These are phyloP conservation scores for Blastobasis adustella DNA, from an alignment of 2,888 invertebrate species.

Conservation along the genomic window DNA sequence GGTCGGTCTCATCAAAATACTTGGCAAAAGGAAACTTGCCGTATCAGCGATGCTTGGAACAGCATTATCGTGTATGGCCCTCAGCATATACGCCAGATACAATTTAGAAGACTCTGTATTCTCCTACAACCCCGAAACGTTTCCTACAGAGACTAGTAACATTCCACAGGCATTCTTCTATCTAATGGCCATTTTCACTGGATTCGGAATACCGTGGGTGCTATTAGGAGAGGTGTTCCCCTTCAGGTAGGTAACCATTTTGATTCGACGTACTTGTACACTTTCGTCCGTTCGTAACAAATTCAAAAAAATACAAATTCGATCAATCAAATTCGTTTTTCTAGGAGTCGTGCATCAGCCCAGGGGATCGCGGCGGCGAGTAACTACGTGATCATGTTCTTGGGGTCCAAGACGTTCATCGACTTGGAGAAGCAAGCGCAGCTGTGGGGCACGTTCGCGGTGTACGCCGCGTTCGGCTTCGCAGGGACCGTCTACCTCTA, in stretches of 20 bases:
- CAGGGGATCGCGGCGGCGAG: constrained; percentile 71
- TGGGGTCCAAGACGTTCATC: constrained; percentile 70
- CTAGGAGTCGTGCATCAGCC: constrained; percentile 68
- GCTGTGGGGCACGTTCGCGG: constrained; percentile 65
- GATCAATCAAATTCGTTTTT: constrained; percentile 9
- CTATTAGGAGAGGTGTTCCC: constrained; percentile 75
- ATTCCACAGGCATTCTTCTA: constrained; percentile 56
- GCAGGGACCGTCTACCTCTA: constrained; percentile 66
- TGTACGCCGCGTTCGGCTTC: constrained; percentile 60
- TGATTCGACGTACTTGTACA: not conserved
- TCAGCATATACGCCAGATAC: constrained; percentile 57
- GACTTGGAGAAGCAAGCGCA: constrained; percentile 54
- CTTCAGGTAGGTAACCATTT: constrained; percentile 52
- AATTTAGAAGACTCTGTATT: constrained; percentile 46
- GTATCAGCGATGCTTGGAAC: constrained; percentile 54
- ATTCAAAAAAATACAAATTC: not conserved
- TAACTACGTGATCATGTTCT: constrained; percentile 67
- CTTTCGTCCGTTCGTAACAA: not conserved
- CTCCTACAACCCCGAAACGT: constrained; percentile 55
- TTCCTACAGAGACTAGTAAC: constrained; percentile 48
- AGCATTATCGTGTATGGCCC: constrained; percentile 45
- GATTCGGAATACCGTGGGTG: constrained; percentile 69
- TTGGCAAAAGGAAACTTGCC: constrained; percentile 66
- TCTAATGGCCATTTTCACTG: constrained; percentile 47
- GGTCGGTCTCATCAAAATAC: constrained; percentile 48